Evolutionary conservation across 2,113 vertebrate genomes (phyloP).

Genomic region (Elephantulus edwardii): DNA sequence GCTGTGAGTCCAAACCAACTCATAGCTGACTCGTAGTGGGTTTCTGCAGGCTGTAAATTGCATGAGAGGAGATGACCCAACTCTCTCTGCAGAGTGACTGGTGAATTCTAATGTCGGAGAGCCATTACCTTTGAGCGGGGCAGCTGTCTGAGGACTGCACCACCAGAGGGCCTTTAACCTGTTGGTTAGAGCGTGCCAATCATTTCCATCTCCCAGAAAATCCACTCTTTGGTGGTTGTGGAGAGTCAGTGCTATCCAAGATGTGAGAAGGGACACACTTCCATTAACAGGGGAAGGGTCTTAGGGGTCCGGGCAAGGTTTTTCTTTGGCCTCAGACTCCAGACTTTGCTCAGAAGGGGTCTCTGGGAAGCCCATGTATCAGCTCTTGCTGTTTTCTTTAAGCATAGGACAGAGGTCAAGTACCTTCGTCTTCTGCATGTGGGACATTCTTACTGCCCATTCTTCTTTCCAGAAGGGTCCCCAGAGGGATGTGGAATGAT

Average conservation of each 20-base stretch:
- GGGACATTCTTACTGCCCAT: neutral
- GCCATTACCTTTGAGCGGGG: too few species aligned
- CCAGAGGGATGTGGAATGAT: neutral
- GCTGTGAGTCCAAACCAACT: too few species aligned
- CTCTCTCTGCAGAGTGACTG: too few species aligned
- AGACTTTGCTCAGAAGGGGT: neutral
- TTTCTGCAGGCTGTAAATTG: too few species aligned
- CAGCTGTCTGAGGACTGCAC: too few species aligned
- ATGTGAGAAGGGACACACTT: neutral
- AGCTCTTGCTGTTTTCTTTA: neutral
- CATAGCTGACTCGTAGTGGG: too few species aligned
- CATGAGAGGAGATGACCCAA: too few species aligned
- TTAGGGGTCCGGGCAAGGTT: neutral
- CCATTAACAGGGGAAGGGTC: neutral
- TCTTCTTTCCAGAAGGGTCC: neutral
- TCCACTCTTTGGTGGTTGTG: neutral
- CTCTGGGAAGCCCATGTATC: neutral
- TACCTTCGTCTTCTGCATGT: neutral
- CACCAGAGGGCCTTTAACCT: too few species aligned
- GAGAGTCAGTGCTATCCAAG: neutral
- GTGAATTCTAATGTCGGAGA: too few species aligned
- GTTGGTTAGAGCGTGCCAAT: neutral
- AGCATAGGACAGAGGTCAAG: neutral
- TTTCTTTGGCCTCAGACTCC: neutral
- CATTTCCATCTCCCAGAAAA: neutral